Base-by-base conservation (phyloP, 2,113 vertebrate genomes). In the Coreoperca whiteheadi region DNA sequence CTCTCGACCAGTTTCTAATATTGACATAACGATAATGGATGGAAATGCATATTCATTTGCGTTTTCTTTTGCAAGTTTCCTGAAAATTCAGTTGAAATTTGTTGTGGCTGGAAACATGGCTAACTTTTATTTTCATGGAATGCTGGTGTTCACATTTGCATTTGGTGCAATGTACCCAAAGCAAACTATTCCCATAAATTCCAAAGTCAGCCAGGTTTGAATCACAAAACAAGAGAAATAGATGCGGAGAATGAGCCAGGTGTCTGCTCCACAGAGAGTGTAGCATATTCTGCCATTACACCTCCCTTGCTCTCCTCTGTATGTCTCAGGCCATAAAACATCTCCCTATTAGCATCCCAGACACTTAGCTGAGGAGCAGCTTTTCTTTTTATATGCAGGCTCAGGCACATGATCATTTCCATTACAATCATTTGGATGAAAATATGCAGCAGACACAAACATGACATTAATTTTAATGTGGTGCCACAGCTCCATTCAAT, bases 401-500 rank as follows among this genome's bases (percentile, higher is more conserved):
- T 91, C 87, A 85, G 87, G 81, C 89, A 84, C 85, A 89, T 88
- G 82, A 94, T 91, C 82, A 88, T 92, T 93, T 94, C 93, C 91
- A 89, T 94, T 93, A 92, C 92, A 94, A 91, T 93, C 89, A 87
- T 91, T 94, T 90, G 84, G 84, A 50, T 88, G 89, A 89, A 91
- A 92, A 91, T 91, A 88, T 91, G 89, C 89, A 51, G 88, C 87
- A 92, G 90, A 90, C 86, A 92, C 91, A 94, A 94, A 94, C 90
- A 94, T 86, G 73, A 70, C 92, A 92, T 93, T 93, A 84, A 94
- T 95, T 94, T 93, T 93, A 95, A 94, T 94, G 93, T 39, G 77
- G 73, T 88, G 83, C 91, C 54, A 75, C 73, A 77, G 88, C 92
- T 91, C 88, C 73, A 71, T 92, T 94, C 85, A 92, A 93, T 94